These are phyloP conservation scores for Actinia equina DNA, from an alignment of 64 coral and sea anemone genomes.

Conservation along the genomic window DNA sequence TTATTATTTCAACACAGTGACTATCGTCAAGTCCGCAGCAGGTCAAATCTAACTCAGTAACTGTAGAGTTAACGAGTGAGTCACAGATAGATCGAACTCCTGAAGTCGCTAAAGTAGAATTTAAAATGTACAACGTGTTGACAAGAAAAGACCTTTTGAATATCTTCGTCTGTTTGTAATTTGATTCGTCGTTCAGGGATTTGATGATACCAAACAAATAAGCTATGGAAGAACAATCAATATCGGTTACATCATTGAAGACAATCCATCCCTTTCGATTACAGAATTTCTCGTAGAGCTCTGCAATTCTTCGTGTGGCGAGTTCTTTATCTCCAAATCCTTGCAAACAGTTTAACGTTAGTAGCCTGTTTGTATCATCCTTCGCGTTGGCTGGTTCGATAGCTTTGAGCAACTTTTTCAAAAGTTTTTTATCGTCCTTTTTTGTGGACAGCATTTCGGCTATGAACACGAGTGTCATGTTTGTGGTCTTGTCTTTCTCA, in stretches of 20 bases:
- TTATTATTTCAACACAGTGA: background rate
- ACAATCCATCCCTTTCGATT: background rate
- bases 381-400: background rate
- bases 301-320: background rate
- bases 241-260: background rate
- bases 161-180: background rate
- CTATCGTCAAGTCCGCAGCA: background rate
- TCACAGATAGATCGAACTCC: background rate
- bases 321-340: background rate
- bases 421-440: background rate
- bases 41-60: background rate
- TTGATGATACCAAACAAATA: background rate
- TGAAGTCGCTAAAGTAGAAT: background rate
- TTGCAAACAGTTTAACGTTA: background rate
- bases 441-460: slow-evolving; percentile 17
- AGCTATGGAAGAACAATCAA: background rate
- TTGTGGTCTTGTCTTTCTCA: background rate
- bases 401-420: background rate
- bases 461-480: slow-evolving; percentile 6
- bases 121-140: background rate
- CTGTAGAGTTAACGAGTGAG: background rate
- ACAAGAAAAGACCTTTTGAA: background rate
- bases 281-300: background rate
- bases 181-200: background rate
- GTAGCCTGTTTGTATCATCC: background rate